Evolutionary conservation across 37 sponge, comb jelly and placozoan genomes (phyloP).

Genomic region (Dysidea cf. avara): DNA sequence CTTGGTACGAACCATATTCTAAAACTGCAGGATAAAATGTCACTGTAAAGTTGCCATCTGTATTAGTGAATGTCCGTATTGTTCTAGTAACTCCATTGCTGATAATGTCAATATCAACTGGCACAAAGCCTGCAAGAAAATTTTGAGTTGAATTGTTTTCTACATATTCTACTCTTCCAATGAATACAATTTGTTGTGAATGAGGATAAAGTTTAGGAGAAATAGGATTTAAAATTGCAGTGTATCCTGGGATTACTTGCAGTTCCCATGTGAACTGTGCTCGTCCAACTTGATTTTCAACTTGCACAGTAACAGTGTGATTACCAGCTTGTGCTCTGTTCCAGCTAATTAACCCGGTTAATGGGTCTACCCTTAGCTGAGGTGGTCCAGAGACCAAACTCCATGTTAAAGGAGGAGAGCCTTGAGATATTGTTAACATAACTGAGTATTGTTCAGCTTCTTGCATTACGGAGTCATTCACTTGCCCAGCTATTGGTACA

Average conservation of each 20-base stretch:
- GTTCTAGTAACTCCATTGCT: neutral
- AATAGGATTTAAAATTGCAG: conserved; percentile 14
- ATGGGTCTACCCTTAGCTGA: neutral
- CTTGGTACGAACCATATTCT: conserved; percentile 37
- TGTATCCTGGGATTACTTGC: conserved; percentile 14
- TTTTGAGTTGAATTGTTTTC: neutral
- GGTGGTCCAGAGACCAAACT: conserved; percentile 18
- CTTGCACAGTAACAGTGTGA: too few relatives aligned
- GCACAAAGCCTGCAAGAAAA: conserved; percentile 5
- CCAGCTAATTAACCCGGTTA: conserved; percentile 7
- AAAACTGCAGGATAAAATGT: conserved; percentile 23
- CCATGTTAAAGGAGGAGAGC: conserved; percentile 25
- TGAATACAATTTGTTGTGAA: conserved; percentile 10
- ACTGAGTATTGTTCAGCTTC: conserved; percentile 14
- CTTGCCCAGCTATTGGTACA: conserved; percentile 1
- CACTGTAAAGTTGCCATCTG: conserved; percentile 16
- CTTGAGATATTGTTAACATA: neutral
- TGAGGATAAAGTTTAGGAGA: conserved; percentile 1
- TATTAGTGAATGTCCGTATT: conserved; percentile 3
- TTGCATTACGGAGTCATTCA: conserved; percentile 10
- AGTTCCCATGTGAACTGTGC: conserved; percentile 2
- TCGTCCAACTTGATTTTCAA: too few relatives aligned
- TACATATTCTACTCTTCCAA: conserved; percentile 6
- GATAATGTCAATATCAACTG: too few relatives aligned
- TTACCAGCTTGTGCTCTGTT: conserved; percentile 33